Conservation (phyloP, 2,113 vertebrate genomes). For the Mirounga angustirostris region DNA sequence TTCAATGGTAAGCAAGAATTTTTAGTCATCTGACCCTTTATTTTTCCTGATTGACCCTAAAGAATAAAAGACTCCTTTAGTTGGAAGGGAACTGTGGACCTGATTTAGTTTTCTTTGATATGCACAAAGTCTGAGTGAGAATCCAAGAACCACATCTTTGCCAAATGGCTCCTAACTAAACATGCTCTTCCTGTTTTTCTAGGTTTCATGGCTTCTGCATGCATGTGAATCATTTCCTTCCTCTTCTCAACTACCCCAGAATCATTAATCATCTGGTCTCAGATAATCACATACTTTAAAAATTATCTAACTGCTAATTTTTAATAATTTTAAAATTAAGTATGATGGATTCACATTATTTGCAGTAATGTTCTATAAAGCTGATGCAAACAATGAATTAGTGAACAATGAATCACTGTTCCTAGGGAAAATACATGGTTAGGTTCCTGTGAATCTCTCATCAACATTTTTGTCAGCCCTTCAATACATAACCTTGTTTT, state of each 20-base stretch:
- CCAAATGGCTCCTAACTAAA: not conserved
- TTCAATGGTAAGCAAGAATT: not conserved
- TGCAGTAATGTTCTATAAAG: constrained; percentile 8
- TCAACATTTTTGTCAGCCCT: constrained; percentile 14
- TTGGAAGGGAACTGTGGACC: not conserved
- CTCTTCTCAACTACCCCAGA: constrained; percentile 45
- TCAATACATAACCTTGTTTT: not conserved
- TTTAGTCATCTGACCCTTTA: not conserved
- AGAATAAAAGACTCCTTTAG: not conserved
- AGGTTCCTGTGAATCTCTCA: not conserved
- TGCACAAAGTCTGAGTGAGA: not conserved
- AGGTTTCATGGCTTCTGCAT: constrained; percentile 5
- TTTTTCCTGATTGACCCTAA: not conserved
- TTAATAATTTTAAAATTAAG: constrained; percentile 45
- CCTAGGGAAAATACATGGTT: not conserved
- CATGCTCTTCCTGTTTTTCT: constrained; percentile 16
- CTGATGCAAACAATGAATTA: not conserved
- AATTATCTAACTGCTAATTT: not conserved
- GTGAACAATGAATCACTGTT: not conserved
- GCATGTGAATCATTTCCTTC: constrained; percentile 39
- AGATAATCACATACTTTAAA: constrained; percentile 21
- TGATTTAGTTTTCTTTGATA: constrained; percentile 32
- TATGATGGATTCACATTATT: not conserved
- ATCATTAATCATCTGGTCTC: not conserved
- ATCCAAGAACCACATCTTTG: not conserved